phyloP scores from a whole-genome alignment of 1,140 invertebrate genomes.

The Prorops nasuta region DNA sequence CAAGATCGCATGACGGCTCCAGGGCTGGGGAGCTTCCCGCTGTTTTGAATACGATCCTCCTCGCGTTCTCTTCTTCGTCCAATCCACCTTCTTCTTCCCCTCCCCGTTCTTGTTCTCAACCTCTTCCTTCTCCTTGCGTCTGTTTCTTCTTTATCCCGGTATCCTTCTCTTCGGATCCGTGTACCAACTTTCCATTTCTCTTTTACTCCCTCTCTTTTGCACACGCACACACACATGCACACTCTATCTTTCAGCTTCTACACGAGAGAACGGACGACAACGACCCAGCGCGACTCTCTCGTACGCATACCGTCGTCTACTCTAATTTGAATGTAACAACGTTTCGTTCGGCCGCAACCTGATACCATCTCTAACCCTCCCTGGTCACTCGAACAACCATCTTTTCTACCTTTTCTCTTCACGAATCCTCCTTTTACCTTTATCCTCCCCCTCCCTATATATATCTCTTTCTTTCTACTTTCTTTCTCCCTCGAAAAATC shows the following conservation, averaged over 20 bases:
- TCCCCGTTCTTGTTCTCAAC: too few species aligned
- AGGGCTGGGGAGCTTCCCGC: slow-evolving; percentile 43
- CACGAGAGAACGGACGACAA: slow-evolving; percentile 42
- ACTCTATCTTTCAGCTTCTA: slow-evolving; percentile 11
- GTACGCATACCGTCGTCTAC: slow-evolving; percentile 53
- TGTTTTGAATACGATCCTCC: slow-evolving; percentile 47
- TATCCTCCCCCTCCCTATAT: background rate
- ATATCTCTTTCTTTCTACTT: slow-evolving; percentile 24
- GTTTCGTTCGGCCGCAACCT: slow-evolving; percentile 52
- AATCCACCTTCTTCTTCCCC: too few species aligned
- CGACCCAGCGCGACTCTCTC: slow-evolving; percentile 41
- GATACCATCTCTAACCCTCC: slow-evolving; percentile 48
- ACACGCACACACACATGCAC: slow-evolving; percentile 6
- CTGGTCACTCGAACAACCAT: too few species aligned
- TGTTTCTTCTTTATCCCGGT: slow-evolving; percentile 17
- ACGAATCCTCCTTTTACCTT: background rate
- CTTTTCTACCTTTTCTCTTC: background rate
- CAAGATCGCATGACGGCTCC: slow-evolving; percentile 46
- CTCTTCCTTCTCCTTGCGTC: slow-evolving; percentile 26
- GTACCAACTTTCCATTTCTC: slow-evolving; percentile 19
- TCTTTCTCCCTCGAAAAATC: slow-evolving; percentile 11
- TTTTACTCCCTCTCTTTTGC: too few species aligned
- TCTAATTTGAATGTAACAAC: slow-evolving; percentile 60
- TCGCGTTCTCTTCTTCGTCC: too few species aligned
- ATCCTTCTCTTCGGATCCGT: too few species aligned